Conservation (phyloP, 2,888 invertebrate species). For the Agrenia bidenticulata region DNA sequence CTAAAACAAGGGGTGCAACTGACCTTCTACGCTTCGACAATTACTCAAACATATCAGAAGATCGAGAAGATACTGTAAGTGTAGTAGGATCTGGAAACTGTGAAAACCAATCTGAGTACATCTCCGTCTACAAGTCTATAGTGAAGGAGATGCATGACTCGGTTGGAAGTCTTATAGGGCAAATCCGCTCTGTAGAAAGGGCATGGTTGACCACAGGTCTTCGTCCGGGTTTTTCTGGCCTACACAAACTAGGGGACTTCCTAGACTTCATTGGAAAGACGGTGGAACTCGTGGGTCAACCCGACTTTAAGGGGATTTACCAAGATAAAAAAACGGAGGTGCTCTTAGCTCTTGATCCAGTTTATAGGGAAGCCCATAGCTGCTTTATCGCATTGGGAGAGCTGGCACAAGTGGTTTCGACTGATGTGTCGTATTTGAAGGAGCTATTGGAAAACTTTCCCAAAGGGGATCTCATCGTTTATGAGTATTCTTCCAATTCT, state of each 20-base stretch:
- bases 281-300: constrained; percentile 20
- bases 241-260: not conserved
- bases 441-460: constrained; percentile 28
- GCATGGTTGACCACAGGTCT: constrained; percentile 26
- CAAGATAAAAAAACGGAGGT: constrained; percentile 28
- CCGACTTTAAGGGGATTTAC: constrained; percentile 25
- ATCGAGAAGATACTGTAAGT: too few relatives aligned
- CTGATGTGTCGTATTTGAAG: constrained; percentile 34
- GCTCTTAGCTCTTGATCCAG: constrained; percentile 23
- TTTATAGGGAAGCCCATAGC: constrained; percentile 23
- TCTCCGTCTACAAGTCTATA: not conserved
- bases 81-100: too few relatives aligned
- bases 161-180: not conserved
- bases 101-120: too few relatives aligned
- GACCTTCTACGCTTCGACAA: too few relatives aligned
- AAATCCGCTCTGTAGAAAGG: constrained; percentile 20
- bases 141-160: constrained; percentile 6
- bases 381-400: constrained; percentile 22
- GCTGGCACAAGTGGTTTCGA: constrained; percentile 18
- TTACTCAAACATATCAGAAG: too few relatives aligned
- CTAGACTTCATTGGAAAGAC: constrained; percentile 33
- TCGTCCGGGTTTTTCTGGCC: not conserved
- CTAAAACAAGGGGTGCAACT: too few relatives aligned
- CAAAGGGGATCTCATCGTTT: constrained; percentile 14
- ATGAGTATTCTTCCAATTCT: constrained; percentile 3